These are phyloP conservation scores for Heliconius ismenius DNA, from an alignment of 2,888 invertebrate species.

Conservation along the genomic window DNA sequence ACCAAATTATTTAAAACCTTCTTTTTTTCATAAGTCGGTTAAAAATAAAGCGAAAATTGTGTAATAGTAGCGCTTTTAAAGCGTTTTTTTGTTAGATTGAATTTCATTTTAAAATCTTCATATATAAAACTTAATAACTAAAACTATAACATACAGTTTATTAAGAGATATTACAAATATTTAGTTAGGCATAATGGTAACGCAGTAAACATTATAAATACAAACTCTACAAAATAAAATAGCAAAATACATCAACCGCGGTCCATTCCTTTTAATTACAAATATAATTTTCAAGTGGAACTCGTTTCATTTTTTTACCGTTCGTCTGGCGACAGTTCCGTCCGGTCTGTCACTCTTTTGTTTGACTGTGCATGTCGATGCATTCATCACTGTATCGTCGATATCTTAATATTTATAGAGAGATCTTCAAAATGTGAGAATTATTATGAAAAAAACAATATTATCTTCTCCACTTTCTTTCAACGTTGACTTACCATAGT, in stretches of 20 bases:
- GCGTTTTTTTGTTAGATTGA: too few relatives aligned
- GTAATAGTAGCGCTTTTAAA: not conserved
- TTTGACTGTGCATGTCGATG: conserved; percentile 16
- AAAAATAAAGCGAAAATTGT: too few relatives aligned
- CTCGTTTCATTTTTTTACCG: conserved; percentile 15
- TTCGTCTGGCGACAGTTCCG: conserved; percentile 22
- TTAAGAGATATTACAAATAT: not conserved
- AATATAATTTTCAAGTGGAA: not conserved
- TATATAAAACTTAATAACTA: not conserved
- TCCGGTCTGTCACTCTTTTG: conserved; percentile 14
- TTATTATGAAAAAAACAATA: not conserved
- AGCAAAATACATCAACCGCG: not conserved
- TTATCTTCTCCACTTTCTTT: not conserved
- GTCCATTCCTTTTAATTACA: conserved; percentile 2
- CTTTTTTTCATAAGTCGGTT: too few relatives aligned
- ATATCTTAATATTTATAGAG: not conserved
- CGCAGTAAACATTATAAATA: not conserved
- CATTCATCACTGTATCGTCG: conserved; percentile 4
- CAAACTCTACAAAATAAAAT: not conserved
- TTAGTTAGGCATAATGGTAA: not conserved
- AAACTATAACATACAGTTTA: not conserved
- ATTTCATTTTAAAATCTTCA: not conserved
- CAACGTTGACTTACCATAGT: not conserved
- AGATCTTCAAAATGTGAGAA: not conserved
- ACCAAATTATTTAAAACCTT: too few relatives aligned